Base-by-base conservation (phyloP, 2,888 invertebrate genomes). In the Drosophila kambysellisi region DNA sequence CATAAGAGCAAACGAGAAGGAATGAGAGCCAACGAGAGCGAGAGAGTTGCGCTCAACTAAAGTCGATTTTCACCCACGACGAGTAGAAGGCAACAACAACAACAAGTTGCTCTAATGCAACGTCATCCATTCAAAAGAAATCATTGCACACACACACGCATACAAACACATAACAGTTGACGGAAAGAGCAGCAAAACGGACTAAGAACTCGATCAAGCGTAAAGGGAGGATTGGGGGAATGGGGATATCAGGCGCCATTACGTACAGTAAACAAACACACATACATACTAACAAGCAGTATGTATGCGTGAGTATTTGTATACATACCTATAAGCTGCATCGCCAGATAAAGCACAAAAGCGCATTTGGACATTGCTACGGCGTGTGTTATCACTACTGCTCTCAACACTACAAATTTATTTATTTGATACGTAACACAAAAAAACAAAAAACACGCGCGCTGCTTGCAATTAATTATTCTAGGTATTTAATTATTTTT, bases 101-200 rank as follows among this genome's bases (percentile, higher is more conserved):
- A 85, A 85, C 86, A 86, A 86, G 88, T 87, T 88, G 46, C 46
- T 81, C 86, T 77, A 86, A 88, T 83, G 77, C 86, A 86, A 70
- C 75, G 59, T 68, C 71, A 82, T 74, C 72, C 86, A 88, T 86
- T 88, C 88, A 46, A 86, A 88, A 83, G 79, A 84, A 82, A 87
- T 83, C 61, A 74, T 71, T 70, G 53, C 53, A 73, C 56, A 73
- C 66, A 68, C 57, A 70, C 61, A 56, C 33, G 50, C 56, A 56
- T 32, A 66, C 12, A 59, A 33, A 59, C 43, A 54, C 25, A 52
- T 35, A 52, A 66, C 51, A 62, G 51, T 51, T 32, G 67, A 68
- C 25, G 25, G 46, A 56, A 67, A 79, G 53, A 66, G 54, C 41
- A 73, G 43, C 20, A 62, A 74, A 67, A 39, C 56, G 58, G 51